phyloP scores from a whole-genome alignment of 2,888 invertebrate species.

The Sphaeridia pumilis region DNA sequence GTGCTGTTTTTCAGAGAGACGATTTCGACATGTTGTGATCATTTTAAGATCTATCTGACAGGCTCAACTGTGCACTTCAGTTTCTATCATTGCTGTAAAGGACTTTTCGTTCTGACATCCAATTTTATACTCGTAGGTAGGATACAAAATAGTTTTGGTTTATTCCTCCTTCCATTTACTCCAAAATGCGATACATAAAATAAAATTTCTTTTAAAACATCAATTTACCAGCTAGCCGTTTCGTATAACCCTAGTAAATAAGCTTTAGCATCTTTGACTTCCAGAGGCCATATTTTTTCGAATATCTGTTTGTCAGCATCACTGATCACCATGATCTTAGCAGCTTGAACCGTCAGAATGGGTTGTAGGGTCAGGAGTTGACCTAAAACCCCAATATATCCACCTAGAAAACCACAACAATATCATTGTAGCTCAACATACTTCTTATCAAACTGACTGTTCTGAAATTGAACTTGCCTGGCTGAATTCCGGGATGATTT shows the following conservation, averaged over 20 bases:
- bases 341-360: constrained; percentile 10
- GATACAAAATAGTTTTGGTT: too few relatives aligned
- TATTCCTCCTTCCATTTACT: too few relatives aligned
- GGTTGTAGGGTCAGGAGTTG: constrained; percentile 14
- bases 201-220: too few relatives aligned
- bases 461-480: constrained; percentile 9
- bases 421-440: background rate
- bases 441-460: background rate
- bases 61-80: too few relatives aligned
- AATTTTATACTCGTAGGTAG: too few relatives aligned
- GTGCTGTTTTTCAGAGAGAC: constrained; percentile 24
- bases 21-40: constrained; percentile 22
- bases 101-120: too few relatives aligned
- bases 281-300: constrained; percentile 20
- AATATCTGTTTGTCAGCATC: constrained; percentile 7
- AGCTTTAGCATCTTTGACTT: constrained; percentile 18
- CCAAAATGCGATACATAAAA: too few relatives aligned
- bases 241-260: constrained; percentile 21
- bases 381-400: constrained; percentile 20
- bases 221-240: too few relatives aligned
- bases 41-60: too few relatives aligned
- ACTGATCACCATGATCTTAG: constrained; percentile 19
- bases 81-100: too few relatives aligned
- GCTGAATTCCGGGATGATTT: constrained; percentile 14
- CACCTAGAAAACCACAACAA: constrained; percentile 8